Conservation (phyloP, 2,888 invertebrate species). For the Caenorhabditis afra region DNA sequence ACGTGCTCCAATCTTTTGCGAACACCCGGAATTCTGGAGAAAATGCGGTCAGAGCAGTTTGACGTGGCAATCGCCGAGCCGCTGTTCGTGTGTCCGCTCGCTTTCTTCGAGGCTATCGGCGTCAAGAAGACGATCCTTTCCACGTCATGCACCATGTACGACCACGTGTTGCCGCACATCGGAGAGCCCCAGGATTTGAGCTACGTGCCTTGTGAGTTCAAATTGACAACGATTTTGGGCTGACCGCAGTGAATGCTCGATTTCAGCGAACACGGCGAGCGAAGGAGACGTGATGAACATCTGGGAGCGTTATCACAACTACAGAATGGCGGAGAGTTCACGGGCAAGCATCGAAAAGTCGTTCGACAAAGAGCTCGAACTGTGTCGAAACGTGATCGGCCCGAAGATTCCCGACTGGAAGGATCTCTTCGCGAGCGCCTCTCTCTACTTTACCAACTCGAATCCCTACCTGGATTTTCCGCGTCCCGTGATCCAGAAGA, state of each 20-base stretch:
- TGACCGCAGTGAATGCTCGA: no score
- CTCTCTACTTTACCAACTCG: conserved; percentile 58
- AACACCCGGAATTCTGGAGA: neutral
- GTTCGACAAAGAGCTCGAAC: conserved; percentile 8
- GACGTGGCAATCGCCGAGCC: conserved; percentile 15
- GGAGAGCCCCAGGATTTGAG: conserved; percentile 44
- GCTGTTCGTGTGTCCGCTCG: conserved; percentile 2
- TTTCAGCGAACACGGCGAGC: conserved; percentile 27
- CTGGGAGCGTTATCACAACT: no score
- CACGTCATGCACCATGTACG: conserved; percentile 39
- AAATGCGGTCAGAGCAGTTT: neutral
- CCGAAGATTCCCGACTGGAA: conserved; percentile 25
- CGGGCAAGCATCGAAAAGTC: conserved; percentile 21
- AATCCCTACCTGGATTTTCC: conserved; percentile 65
- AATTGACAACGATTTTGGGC: conserved; percentile 19
- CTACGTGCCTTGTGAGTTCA: conserved; percentile 32
- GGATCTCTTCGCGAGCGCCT: conserved; percentile 47
- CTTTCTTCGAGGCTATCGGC: conserved; percentile 25
- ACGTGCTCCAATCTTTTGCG: neutral
- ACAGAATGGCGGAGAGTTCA: conserved; percentile 31
- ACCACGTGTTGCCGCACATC: conserved; percentile 28
- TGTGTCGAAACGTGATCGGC: conserved; percentile 12
- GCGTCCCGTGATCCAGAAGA: conserved; percentile 58
- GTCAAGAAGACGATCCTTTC: conserved; percentile 44
- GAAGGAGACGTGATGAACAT: no score